Conservation (phyloP, 1,140 invertebrate species). For the Dryas iulia region DNA sequence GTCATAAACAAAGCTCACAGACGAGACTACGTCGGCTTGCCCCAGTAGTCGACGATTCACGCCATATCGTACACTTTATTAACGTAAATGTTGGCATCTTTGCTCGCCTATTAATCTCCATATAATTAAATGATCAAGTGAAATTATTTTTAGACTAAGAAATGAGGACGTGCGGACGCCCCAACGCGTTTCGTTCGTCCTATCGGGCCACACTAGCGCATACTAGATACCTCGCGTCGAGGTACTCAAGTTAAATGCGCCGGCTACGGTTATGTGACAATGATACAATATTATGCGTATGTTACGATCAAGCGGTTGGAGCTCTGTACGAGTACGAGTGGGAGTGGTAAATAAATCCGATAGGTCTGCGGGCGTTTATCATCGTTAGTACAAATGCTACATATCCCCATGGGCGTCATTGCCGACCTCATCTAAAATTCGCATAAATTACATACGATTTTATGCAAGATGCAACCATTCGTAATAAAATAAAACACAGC, state of each 20-base stretch:
- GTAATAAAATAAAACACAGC: conserved; percentile 25
- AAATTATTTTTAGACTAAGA: conserved; percentile 76
- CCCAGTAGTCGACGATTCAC: conserved; percentile 55
- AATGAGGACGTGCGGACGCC: conserved; percentile 65
- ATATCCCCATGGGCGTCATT: conserved; percentile 30
- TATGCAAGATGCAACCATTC: conserved; percentile 19
- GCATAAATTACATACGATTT: conserved; percentile 29
- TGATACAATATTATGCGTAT: not conserved
- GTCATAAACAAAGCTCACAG: conserved; percentile 41
- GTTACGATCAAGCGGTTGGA: not conserved
- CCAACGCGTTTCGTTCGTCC: conserved; percentile 46
- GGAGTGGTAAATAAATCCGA: conserved; percentile 34
- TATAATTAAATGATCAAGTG: conserved; percentile 79
- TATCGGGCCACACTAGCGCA: conserved; percentile 38
- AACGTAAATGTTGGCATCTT: conserved; percentile 69
- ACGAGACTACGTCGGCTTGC: conserved; percentile 29
- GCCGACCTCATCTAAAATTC: conserved; percentile 14
- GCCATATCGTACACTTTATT: conserved; percentile 70
- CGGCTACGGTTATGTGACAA: not conserved
- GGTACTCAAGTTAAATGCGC: conserved; percentile 7
- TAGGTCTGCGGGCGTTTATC: conserved; percentile 36
- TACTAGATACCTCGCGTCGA: conserved; percentile 27
- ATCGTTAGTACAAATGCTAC: conserved; percentile 38
- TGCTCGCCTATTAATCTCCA: conserved; percentile 73
- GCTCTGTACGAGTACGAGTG: conserved; percentile 7